phyloP scores from a whole-genome alignment of 2,888 invertebrate species.

The Chloroclystis v-ata region DNA sequence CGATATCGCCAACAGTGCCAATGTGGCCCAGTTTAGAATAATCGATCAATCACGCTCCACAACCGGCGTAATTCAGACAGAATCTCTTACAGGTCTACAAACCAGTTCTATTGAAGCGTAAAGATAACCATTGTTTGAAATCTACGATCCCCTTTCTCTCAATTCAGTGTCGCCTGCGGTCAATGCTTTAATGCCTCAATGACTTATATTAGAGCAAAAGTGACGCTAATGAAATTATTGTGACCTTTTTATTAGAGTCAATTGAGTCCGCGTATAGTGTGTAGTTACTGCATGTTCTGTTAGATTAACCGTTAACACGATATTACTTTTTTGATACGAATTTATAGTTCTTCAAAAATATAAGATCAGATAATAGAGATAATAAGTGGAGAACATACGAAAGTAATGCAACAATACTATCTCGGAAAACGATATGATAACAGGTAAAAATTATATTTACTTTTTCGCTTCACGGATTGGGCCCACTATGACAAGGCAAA shows the following conservation, averaged over 20 bases:
- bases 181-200: conserved; percentile 35
- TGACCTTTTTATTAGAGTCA: conserved; percentile 70
- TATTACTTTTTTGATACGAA: too few relatives aligned
- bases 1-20: too few relatives aligned
- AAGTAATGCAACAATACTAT: too few relatives aligned
- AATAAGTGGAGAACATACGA: too few relatives aligned
- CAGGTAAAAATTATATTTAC: too few relatives aligned
- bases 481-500: too few relatives aligned
- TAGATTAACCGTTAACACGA: too few relatives aligned
- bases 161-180: conserved; percentile 30
- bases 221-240: conserved; percentile 60
- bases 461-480: too few relatives aligned
- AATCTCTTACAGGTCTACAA: conserved; percentile 11
- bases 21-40: too few relatives aligned
- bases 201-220: conserved; percentile 38
- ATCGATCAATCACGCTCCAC: neutral
- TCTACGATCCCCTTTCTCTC: conserved; percentile 31
- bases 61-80: conserved; percentile 1
- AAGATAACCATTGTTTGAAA: conserved; percentile 23
- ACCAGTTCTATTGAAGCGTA: conserved; percentile 25
- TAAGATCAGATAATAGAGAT: too few relatives aligned
- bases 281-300: neutral
- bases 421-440: too few relatives aligned
- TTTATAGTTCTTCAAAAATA: too few relatives aligned
- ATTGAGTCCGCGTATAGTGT: conserved; percentile 36